Percentiles rank a stretch among this genome's conserved stretches.
Evolutionary conservation across 64 coral and sea anemone species (phyloP).

Genomic region (Anthopleura sola): DNA sequence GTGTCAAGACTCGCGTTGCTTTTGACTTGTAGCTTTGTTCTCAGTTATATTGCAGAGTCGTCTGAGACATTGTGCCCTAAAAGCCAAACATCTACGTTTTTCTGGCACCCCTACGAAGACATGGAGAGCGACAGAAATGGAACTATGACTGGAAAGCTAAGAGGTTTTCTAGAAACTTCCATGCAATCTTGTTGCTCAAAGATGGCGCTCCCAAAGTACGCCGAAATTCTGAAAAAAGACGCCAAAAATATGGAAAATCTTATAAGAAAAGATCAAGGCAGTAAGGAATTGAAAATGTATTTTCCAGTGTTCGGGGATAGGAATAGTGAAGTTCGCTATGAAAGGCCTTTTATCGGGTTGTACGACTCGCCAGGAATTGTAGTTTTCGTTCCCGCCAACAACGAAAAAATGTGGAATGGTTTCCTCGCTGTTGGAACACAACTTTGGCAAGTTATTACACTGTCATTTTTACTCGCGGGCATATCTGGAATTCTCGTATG

Average conservation of each 20-base stretch:
- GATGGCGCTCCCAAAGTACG: neutral
- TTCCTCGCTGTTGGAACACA: neutral
- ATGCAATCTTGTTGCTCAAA: neutral
- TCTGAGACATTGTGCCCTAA: neutral
- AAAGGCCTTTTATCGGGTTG: neutral
- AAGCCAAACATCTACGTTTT: neutral
- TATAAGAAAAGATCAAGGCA: neutral
- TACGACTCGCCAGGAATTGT: neutral
- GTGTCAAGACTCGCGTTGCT: no score
- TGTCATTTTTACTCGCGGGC: neutral
- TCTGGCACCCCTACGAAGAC: neutral
- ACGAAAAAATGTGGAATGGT: neutral
- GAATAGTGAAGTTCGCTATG: neutral
- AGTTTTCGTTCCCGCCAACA: neutral
- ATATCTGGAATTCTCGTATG: neutral
- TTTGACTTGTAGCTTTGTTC: neutral
- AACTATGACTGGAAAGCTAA: neutral
- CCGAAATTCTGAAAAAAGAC: neutral
- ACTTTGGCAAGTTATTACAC: neutral
- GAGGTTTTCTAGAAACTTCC: neutral
- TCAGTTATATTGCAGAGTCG: neutral
- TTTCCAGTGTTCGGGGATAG: neutral
- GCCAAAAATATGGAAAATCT: neutral
- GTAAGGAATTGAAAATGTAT: neutral
- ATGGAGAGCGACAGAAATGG: neutral